Evolutionary conservation across 1,140 invertebrate species (phyloP).

Genomic region (Bombus consobrinus): DNA sequence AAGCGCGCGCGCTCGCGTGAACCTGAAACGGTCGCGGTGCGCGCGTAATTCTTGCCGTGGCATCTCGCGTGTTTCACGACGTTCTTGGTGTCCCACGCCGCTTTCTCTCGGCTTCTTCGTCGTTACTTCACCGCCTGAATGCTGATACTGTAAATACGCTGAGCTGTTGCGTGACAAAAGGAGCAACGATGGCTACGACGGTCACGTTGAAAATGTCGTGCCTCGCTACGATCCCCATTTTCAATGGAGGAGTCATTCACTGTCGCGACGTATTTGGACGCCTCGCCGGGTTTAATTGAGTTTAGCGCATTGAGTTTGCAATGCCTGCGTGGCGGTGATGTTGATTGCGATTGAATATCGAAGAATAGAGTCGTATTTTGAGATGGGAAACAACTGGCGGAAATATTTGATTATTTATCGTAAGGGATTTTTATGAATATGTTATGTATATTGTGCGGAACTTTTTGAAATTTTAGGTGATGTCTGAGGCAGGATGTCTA

Average conservation of each 20-base stretch:
- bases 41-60: conserved; percentile 17
- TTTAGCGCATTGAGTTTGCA: neutral
- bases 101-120: conserved; percentile 49
- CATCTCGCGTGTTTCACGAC: conserved; percentile 21
- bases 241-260: conserved; percentile 23
- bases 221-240: neutral
- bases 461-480: neutral
- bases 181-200: neutral
- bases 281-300: neutral
- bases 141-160: conserved; percentile 44
- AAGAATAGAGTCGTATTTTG: too few species aligned
- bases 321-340: too few species aligned
- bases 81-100: neutral
- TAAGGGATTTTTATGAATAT: neutral
- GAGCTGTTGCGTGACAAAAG: conserved; percentile 43
- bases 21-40: conserved; percentile 4
- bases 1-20: neutral
- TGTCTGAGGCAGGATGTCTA: too few species aligned
- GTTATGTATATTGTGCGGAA: neutral
- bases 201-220: conserved; percentile 10
- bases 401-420: neutral
- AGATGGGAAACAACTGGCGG: neutral
- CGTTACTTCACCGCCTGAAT: conserved; percentile 44
- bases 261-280: conserved; percentile 10
- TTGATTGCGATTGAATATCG: neutral